Conservation (phyloP, 2,888 invertebrate species). For the Eristalis arbustorum region DNA sequence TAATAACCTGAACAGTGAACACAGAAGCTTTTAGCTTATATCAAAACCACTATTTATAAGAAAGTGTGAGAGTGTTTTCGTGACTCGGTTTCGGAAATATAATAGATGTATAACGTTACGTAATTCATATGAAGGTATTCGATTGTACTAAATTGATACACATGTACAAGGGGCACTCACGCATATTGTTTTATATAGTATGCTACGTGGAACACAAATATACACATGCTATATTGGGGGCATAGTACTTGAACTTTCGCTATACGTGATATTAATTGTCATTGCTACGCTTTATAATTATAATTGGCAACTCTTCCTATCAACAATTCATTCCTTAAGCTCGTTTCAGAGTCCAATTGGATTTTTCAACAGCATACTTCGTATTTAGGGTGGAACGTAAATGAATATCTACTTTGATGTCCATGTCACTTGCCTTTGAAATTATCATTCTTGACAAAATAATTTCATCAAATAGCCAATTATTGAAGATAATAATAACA, state of each 20-base stretch:
- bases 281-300: neutral
- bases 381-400: conserved; percentile 20
- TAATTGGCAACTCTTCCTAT: neutral
- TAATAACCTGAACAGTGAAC: neutral
- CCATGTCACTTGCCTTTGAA: conserved; percentile 5
- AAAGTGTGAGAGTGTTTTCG: neutral
- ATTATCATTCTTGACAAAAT: conserved; percentile 36
- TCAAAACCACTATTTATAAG: neutral
- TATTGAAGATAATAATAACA: conserved; percentile 61
- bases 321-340: neutral
- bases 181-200: too few species aligned
- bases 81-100: neutral
- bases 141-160: too few species aligned
- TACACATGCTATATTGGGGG: too few species aligned
- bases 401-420: conserved; percentile 63
- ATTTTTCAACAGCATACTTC: neutral
- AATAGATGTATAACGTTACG: neutral
- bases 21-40: neutral
- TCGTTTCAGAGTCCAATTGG: neutral
- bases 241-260: too few species aligned
- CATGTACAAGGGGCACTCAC: too few species aligned
- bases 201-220: too few species aligned
- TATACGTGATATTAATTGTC: too few species aligned
- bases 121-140: too few species aligned
- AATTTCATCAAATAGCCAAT: conserved; percentile 64